These are phyloP conservation scores for Danionella dracula DNA, from an alignment of 2,797 vertebrate species.

Conservation along the genomic window DNA sequence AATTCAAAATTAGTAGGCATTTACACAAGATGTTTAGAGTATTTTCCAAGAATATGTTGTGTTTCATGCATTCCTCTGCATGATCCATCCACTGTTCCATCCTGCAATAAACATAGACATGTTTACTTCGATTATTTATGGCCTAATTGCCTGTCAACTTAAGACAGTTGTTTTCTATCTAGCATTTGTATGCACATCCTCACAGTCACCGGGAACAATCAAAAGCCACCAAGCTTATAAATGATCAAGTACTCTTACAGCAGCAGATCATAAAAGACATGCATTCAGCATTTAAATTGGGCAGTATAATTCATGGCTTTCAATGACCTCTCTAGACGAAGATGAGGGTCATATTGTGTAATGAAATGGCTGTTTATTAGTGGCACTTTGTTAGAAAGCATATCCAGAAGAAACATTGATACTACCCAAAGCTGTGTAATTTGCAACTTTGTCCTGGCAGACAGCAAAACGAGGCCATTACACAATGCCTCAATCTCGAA, in stretches of 20 bases:
- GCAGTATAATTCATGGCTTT: neutral
- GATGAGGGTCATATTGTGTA: neutral
- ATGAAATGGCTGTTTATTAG: conserved; percentile 3
- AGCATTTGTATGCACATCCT: neutral
- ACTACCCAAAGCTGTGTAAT: too few relatives aligned
- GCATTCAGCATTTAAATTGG: neutral
- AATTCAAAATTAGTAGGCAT: too few relatives aligned
- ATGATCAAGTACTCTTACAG: conserved; percentile 2
- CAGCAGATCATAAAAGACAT: neutral
- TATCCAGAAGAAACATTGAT: too few relatives aligned
- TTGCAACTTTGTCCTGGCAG: too few relatives aligned
- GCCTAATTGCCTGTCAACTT: neutral
- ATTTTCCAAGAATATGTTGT: too few relatives aligned
- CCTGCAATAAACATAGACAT: neutral
- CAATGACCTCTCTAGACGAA: neutral
- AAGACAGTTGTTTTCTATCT: neutral
- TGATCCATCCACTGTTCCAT: too few relatives aligned
- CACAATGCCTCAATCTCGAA: too few relatives aligned
- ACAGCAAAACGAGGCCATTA: too few relatives aligned
- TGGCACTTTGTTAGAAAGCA: neutral
- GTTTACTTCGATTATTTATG: conserved; percentile 9
- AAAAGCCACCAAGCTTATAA: conserved; percentile 1
- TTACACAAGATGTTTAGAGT: too few relatives aligned
- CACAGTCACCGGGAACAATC: neutral
- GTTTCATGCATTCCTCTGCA: too few relatives aligned